Conservation (phyloP, 2,888 invertebrate genomes). For the Ennomos quercinarius region DNA sequence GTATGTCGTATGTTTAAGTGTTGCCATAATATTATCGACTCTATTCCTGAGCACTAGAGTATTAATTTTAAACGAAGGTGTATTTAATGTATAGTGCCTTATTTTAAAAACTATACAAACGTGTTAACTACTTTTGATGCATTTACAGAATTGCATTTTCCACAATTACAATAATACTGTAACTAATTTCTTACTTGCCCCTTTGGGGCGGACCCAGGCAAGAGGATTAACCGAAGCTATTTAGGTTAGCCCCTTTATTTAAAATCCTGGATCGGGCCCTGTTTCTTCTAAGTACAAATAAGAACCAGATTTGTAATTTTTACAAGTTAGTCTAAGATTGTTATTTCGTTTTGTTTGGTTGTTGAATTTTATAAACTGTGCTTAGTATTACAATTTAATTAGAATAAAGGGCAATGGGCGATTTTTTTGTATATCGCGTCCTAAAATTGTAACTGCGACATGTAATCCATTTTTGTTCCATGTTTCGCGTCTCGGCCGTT, state of each 20-base stretch:
- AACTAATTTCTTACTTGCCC: constrained; percentile 1
- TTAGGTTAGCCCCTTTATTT: background rate
- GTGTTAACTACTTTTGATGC: constrained; percentile 16
- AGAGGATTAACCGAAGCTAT: background rate
- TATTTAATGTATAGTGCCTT: constrained; percentile 18
- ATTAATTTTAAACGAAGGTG: constrained; percentile 7
- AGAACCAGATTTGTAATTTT: constrained; percentile 12
- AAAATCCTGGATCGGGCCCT: constrained; percentile 3
- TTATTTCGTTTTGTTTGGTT: constrained; percentile 24
- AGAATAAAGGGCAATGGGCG: background rate
- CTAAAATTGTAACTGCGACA: too few relatives aligned
- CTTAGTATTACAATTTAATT: constrained; percentile 6
- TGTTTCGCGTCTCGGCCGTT: too few relatives aligned
- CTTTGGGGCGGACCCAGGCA: constrained; percentile 4
- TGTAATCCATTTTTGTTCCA: too few relatives aligned
- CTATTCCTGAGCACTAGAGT: constrained; percentile 7
- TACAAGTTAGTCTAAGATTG: constrained; percentile 12
- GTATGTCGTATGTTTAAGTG: constrained; percentile 1
- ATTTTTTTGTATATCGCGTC: too few relatives aligned
- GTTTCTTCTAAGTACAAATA: constrained; percentile 24
- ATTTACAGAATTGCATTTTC: constrained; percentile 26
- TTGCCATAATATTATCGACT: constrained; percentile 19
- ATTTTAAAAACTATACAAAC: constrained; percentile 4
- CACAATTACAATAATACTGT: background rate
- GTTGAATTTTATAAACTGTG: constrained; percentile 25